Base-by-base conservation (phyloP, 53 echinoderm and acorn worm genomes). In the Zoroaster sp. region DNA sequence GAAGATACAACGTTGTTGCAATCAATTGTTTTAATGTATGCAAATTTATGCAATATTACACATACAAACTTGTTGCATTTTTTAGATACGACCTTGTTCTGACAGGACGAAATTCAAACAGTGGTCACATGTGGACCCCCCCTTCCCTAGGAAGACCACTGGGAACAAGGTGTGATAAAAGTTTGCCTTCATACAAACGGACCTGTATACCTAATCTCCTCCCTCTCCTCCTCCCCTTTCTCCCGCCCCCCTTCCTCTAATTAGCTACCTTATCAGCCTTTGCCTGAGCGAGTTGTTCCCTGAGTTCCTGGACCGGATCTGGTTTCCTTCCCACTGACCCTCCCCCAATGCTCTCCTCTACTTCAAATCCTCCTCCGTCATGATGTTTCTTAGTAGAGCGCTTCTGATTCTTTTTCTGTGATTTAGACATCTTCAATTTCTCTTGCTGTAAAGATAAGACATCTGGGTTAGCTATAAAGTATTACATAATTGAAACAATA, bases 331-430 rank as follows among this genome's bases (percentile, higher is more conserved):
- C 31, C 38, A 8, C 18, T 47, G 71, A 12, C 32, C 31, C 85
- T 10, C 69, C 71, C 15, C 28, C 71, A 1, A 85, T 71, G 12
- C 37, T 47, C 13, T 85, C 85, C 49, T 85, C 85, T 4, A 85
- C 71, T 40, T 39, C 85, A 71, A 85, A 85, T 40, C 85, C 85
- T 35, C 55, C 30, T 3, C 10, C 12, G 10, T 4, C 63, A 0
- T 34, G 59, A 18, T 46, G 69, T 20, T 70, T 85, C 71, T 85
- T 85, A 49, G 9, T 23, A 7, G 71, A 17, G 45, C 85, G 70
- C 28, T 85, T 85, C 37, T 71, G 85, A n/a, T 85, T 85, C 85
- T 85, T 85, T 35, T 85, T 85, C 35, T 71, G 45, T 1, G 85
- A 5, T 71, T 71, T 85, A 6, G 85, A 85, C 85, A 85, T 85